These are phyloP conservation scores for Microvelia longipes DNA, from an alignment of 1,140 invertebrate species.

Conservation along the genomic window DNA sequence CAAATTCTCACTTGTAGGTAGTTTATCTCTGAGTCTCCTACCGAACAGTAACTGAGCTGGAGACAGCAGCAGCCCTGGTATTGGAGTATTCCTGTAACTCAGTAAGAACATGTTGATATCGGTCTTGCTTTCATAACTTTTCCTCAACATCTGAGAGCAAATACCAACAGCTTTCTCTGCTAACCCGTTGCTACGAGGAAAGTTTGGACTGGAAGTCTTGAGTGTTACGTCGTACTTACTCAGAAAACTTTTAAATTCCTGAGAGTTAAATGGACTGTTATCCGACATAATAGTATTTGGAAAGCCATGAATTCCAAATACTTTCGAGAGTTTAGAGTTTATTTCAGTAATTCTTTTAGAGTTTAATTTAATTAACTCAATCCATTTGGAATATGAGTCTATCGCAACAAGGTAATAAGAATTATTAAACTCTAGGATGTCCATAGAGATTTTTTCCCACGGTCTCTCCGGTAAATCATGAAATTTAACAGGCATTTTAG, in stretches of 20 bases:
- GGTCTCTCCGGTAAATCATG: constrained; percentile 10
- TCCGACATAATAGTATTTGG: constrained; percentile 11
- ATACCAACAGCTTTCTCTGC: constrained; percentile 10
- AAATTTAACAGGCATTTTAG: constrained; percentile 26
- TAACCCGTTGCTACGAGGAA: constrained; percentile 10
- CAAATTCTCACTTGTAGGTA: background rate
- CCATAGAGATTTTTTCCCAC: constrained; percentile 7
- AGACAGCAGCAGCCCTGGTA: constrained; percentile 8
- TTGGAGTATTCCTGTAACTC: constrained; percentile 12
- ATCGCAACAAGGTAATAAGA: constrained; percentile 14
- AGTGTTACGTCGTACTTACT: constrained; percentile 6
- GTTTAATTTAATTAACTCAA: constrained; percentile 7
- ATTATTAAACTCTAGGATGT: constrained; percentile 14
- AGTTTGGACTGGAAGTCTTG: constrained; percentile 11
- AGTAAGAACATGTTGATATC: constrained; percentile 11
- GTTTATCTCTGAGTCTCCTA: constrained; percentile 1
- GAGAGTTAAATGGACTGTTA: constrained; percentile 12
- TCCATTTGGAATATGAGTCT: constrained; percentile 19
- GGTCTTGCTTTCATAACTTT: constrained; percentile 1
- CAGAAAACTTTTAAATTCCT: constrained; percentile 9
- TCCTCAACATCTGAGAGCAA: constrained; percentile 7
- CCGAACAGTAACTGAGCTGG: constrained; percentile 6
- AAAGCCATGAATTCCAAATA: constrained; percentile 6
- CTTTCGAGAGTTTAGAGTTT: background rate
- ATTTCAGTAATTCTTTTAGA: background rate